Evolutionary conservation across 1,140 invertebrate genomes (phyloP), one percentile per base, ranked within the genome.

Genomic region (Polypedilum vanderplanki): DNA sequence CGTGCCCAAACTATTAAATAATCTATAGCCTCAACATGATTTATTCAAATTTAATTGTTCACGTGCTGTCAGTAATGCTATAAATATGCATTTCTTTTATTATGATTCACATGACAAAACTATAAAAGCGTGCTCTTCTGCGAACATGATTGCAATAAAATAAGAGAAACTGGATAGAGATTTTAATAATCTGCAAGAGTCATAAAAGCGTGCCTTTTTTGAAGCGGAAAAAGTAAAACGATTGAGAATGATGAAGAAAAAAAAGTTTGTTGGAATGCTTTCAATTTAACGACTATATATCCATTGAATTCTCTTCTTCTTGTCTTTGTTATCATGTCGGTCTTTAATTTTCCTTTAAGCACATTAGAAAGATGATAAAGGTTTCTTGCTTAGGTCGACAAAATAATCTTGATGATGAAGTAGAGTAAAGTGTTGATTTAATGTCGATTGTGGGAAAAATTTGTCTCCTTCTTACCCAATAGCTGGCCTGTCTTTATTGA

Each of bases 61-160:
- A 12, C 46, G 46, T 57, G 46, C 46, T 57, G 46, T 57, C 46
- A 57, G 46, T 12, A 57, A 57, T n/a, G 24, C 24, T 33, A 33
- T 33, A 33, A 33, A 33, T 33, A 33, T 33, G 24, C 15, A n/a
- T 57, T 57, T 46, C 15, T 57, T 12, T 57, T 57, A 57, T 57
- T 57, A 57, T 57, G n/a, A n/a, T 57, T 57, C 46, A 57, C 46
- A 57, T 57, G 46, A 57, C n/a, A 57, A n/a, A 57, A 57, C 46
- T 57, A 57, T 57, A 57, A 57, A 57, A 57, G 46, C 46, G n/a
- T 57, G n/a, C 46, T 57, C n/a, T 57, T 8, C 46, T 57, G 46
- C 15, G 46, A 57, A 57, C 46, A 57, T 57, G 8, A 57, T 57
- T 12, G 46, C 46, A 4, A 12, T 57, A 57, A n/a, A 57, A 57